Evolutionary conservation across 2,113 vertebrate species (phyloP), one percentile per base, ranked within the genome.

Genomic region (Fulmarus glacialis): DNA sequence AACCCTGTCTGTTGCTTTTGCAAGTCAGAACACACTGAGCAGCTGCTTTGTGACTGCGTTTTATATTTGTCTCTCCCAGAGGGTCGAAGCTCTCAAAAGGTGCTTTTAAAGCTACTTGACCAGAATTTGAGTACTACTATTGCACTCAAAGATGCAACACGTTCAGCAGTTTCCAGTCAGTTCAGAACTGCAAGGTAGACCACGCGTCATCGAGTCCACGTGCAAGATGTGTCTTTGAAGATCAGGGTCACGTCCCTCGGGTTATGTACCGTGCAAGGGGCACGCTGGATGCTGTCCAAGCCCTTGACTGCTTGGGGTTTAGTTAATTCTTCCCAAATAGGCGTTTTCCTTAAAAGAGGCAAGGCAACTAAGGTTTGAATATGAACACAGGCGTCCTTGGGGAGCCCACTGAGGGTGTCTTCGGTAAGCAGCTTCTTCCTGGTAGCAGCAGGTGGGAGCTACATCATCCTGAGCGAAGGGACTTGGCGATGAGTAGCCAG

Each of bases 201-300:
- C 30, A 38, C 12, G 0, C 1, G 1, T 29, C 72, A 11, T 14
- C 0, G 6, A 47, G 70, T 50, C 45, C 20, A 2, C 0, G 8
- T 59, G 36, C 50, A 58, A 47, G 38, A n/a, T 1, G 3, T 53
- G 27, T 42, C 42, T 87, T 43, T 22, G 52, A 14, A 68, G n/a
- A 36, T 62, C 34, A 30, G 32, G 15, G 27, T 47, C 29, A 4
- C 29, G 3, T 38, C 43, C 45, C 16, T 68, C 0, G 0, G 58
- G 19, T 80, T 40, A 38, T 2, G 0, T n/a, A 30, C 34, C 0
- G 0, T 45, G 36, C 38, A 24, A 16, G 42, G 40, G 32, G 38
- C 26, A 2, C 0, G 0, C 50, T 89, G 55, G 42, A 12, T 70
- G 23, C n/a, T 60, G 5, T 40, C 36, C 20, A 23, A 1, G 38